phyloP scores from a whole-genome alignment of 2,888 invertebrate genomes.

The Lasiommata megera region DNA sequence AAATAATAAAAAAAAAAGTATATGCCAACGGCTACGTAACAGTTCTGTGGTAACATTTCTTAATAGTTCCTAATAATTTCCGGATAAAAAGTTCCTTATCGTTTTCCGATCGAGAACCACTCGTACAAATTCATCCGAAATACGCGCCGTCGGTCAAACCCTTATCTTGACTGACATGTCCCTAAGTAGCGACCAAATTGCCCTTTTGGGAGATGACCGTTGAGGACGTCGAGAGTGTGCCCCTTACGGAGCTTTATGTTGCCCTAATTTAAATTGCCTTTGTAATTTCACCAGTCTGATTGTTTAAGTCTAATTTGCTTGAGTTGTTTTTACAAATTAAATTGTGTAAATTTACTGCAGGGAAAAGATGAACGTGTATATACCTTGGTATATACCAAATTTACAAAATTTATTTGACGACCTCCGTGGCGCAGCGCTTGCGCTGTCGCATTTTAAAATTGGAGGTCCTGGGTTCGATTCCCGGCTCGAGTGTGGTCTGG shows the following conservation, averaged over 20 bases:
- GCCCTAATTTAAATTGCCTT: slow-evolving; percentile 26
- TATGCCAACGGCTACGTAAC: too few species aligned
- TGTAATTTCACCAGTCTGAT: background rate
- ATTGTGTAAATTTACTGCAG: background rate
- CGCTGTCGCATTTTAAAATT: too few species aligned
- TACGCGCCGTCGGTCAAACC: slow-evolving; percentile 45
- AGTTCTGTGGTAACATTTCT: too few species aligned
- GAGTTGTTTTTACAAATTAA: slow-evolving; percentile 9
- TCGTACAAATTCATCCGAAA: slow-evolving; percentile 37
- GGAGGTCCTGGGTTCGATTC: too few species aligned
- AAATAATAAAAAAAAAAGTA: too few species aligned
- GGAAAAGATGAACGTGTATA: too few species aligned
- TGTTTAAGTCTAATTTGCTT: slow-evolving; percentile 1
- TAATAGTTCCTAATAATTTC: background rate
- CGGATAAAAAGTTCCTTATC: background rate
- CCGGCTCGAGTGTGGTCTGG: too few species aligned
- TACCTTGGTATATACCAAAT: background rate
- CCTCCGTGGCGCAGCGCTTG: too few species aligned
- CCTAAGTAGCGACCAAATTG: slow-evolving; percentile 56
- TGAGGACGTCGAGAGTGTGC: slow-evolving; percentile 27
- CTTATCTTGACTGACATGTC: slow-evolving; percentile 60
- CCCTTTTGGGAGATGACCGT: slow-evolving; percentile 47
- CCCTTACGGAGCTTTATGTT: slow-evolving; percentile 14
- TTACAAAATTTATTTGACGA: background rate
- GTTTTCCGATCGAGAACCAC: slow-evolving; percentile 6